Evolutionary conservation across 2,113 vertebrate genomes (phyloP).

Genomic region (Festucalex cinctus): DNA sequence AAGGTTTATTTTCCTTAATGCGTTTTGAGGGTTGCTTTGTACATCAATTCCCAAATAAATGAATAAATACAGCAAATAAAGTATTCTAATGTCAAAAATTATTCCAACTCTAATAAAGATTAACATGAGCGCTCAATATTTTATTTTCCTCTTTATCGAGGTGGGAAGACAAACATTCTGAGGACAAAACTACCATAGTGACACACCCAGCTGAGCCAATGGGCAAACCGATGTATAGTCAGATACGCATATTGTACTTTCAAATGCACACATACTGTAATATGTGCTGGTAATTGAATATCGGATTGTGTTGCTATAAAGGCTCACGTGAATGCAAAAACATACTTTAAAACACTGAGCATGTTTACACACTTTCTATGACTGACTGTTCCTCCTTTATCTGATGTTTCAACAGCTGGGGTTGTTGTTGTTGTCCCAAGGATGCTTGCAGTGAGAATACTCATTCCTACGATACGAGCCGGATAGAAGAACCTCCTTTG

Average conservation of each 20-base stretch:
- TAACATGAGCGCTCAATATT: constrained; percentile 32
- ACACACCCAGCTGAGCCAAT: constrained; percentile 42
- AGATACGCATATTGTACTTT: constrained; percentile 40
- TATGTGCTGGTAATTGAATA: constrained; percentile 18
- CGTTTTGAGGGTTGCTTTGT: background rate
- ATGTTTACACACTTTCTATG: constrained; percentile 52
- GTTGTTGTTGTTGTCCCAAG: constrained; percentile 62
- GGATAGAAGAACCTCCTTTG: constrained; percentile 55
- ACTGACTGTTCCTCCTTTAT: constrained; percentile 68
- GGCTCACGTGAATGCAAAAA: constrained; percentile 4
- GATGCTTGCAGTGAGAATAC: constrained; percentile 60
- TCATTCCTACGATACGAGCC: constrained; percentile 65
- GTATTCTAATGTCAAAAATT: no score
- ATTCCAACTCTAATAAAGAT: constrained; percentile 20
- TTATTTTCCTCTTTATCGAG: constrained; percentile 13
- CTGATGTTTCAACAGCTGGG: constrained; percentile 61
- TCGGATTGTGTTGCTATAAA: background rate
- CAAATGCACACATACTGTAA: constrained; percentile 22
- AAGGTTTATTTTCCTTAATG: background rate
- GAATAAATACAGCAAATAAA: constrained; percentile 23
- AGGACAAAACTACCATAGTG: constrained; percentile 52
- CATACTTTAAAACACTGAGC: constrained; percentile 11
- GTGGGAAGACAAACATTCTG: constrained; percentile 35
- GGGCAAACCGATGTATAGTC: constrained; percentile 50
- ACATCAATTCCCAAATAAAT: background rate